A percentile compares a stretch with the other conserved stretches of the same genome.
These are phyloP conservation scores for Chalcosyrphus nemorum DNA, from an alignment of 2,888 invertebrate genomes.

Conservation along the genomic window DNA sequence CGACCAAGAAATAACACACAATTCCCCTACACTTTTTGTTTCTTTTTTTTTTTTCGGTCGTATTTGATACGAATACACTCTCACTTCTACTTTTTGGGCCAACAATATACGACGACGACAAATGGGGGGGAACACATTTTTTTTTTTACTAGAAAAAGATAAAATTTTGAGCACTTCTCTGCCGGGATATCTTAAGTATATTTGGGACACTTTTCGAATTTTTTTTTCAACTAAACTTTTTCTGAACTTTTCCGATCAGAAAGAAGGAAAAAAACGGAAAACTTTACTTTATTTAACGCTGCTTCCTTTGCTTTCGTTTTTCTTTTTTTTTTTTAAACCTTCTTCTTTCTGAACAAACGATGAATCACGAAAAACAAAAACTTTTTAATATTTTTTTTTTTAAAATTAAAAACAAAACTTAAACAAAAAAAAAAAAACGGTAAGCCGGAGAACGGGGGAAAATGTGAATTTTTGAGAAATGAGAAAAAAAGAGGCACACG, in stretches of 20 bases:
- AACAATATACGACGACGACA: conserved; percentile 40
- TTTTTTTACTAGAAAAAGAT: conserved; percentile 22
- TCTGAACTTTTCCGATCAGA: background rate
- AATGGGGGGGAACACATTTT: conserved; percentile 8
- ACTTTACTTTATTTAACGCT: conserved; percentile 41
- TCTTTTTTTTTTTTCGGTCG: conserved; percentile 11
- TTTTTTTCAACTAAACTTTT: too few species aligned
- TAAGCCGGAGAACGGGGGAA: conserved; percentile 71
- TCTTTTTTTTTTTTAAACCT: conserved; percentile 14
- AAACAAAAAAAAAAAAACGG: conserved; percentile 56
- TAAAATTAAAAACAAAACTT: conserved; percentile 54
- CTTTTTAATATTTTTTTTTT: conserved; percentile 44
- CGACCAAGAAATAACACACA: conserved; percentile 30
- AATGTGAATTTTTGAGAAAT: conserved; percentile 73
- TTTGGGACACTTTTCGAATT: conserved; percentile 28
- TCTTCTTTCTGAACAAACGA: conserved; percentile 19
- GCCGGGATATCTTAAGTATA: too few species aligned
- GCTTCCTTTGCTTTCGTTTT: conserved; percentile 49
- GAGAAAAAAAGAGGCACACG: conserved; percentile 76
- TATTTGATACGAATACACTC: conserved; percentile 57
- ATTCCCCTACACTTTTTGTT: conserved; percentile 57
- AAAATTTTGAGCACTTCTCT: too few species aligned
- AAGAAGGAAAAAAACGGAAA: conserved; percentile 4
- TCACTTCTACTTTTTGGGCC: conserved; percentile 60
- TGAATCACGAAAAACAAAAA: conserved; percentile 51